phyloP scores from a whole-genome alignment of 2,888 invertebrate genomes.

The Loripinus fragilis region DNA sequence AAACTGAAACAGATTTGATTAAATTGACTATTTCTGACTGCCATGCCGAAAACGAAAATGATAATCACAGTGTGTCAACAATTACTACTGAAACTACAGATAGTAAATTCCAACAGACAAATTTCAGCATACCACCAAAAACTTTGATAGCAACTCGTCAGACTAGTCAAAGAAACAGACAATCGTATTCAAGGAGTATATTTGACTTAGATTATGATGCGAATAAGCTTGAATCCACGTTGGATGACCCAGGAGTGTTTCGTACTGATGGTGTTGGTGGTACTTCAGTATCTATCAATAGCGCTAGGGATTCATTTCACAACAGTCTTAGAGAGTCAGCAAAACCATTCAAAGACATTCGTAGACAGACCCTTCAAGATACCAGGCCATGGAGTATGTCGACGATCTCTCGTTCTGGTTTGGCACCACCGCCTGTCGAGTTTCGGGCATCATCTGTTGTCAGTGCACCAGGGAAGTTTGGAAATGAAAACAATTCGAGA shows the following conservation, averaged over 20 bases:
- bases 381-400: too few species aligned
- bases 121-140: neutral
- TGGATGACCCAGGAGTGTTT: slow-evolving; percentile 6
- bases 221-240: neutral
- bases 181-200: neutral
- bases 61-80: too few species aligned
- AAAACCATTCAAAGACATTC: too few species aligned
- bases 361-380: too few species aligned
- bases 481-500: neutral
- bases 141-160: neutral
- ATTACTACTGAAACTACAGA: neutral
- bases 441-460: neutral
- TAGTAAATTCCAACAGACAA: neutral
- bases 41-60: too few species aligned
- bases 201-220: neutral
- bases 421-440: neutral
- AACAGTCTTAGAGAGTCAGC: too few species aligned
- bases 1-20: neutral
- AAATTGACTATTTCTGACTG: too few species aligned
- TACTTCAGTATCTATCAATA: neutral
- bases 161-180: neutral
- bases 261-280: slow-evolving; percentile 9
- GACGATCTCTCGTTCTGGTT: neutral
- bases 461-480: neutral
- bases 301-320: too few species aligned